phyloP scores from a whole-genome alignment of 2,797 vertebrate species.

The Lemur catta region DNA sequence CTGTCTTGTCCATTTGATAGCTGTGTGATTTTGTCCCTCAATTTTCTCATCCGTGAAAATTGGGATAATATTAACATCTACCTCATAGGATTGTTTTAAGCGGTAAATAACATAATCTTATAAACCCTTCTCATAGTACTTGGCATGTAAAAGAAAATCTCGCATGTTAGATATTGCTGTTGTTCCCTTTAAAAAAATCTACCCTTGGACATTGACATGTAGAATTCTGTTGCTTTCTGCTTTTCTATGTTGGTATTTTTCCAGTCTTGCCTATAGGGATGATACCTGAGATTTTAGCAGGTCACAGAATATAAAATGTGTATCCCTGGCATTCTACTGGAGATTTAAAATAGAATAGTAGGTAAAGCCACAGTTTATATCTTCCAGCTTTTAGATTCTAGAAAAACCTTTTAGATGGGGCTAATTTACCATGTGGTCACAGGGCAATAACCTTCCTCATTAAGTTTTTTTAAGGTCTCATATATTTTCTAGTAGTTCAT shows the following conservation, averaged over 20 bases:
- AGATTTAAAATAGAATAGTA: slow-evolving; percentile 25
- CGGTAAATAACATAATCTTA: not conserved
- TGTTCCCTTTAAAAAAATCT: not conserved
- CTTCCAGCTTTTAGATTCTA: not conserved
- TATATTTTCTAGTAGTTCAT: not conserved
- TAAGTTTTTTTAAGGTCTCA: not conserved
- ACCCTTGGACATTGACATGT: not conserved
- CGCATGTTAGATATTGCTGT: not conserved
- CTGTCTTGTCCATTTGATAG: not conserved
- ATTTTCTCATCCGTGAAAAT: slow-evolving; percentile 43
- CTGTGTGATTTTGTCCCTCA: not conserved
- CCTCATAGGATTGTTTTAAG: slow-evolving; percentile 34
- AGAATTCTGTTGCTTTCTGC: slow-evolving; percentile 11
- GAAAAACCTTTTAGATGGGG: slow-evolving; percentile 4
- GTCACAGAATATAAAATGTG: not conserved
- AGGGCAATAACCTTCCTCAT: not conserved
- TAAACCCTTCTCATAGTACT: not conserved
- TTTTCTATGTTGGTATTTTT: slow-evolving; percentile 42
- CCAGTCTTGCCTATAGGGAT: not conserved
- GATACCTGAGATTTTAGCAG: not conserved
- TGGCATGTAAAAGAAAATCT: slow-evolving; percentile 11
- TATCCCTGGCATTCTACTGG: not conserved
- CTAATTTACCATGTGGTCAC: not conserved
- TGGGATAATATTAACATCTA: not conserved
- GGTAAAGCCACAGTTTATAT: not conserved